Base-by-base conservation (phyloP, 1,140 invertebrate genomes). In the Bombus sibiricus region DNA sequence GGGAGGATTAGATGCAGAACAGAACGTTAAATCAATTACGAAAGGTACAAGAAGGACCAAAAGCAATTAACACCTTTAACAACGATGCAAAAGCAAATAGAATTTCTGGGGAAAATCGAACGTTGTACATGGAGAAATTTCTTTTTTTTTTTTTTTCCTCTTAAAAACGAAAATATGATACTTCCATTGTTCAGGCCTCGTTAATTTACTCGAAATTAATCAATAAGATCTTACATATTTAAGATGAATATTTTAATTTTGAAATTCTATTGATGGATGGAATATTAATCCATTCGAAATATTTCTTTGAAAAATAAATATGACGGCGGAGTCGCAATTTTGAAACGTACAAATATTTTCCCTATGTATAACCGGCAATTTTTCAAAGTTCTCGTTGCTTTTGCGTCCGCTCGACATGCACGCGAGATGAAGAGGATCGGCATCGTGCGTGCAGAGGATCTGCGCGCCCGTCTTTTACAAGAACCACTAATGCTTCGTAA, bases 21-120 rank as follows among this genome's bases (percentile, higher is more conserved):
- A 73, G 83, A 62, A 47, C 53, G 47, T 74, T 75, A 66, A 81
- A 81, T 81, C 78, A 85, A 85, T 85, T 85, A 81, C 59, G 79
- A 85, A 85, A 74, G 84, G 84, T 81, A 86, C 73, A 83, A 76
- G 64, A 77, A 77, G 85, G 85, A 86, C 85, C 85, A 86, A 86
- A 86, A 86, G 73, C 80, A 83, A 82, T 83, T n/a, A 75, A 83
- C 84, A 75, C 80, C 84, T 47, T 75, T 32, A 41, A 41, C 53
- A 57, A 41, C 69, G 82, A 73, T 62, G 83, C 83, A 47, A 80
- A 57, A 28, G 81, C 68, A 59, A 64, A 8, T 69, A 32, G 74
- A 77, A 78, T 57, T 64, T 8, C n/a, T n/a, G 8, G 12, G 12
- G 22, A 28, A 57, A 32, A 28, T 15, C 6, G 10, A 47, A n/a